Conservation (phyloP, 2,797 vertebrate species). For the Amphiprion clarkii region DNA sequence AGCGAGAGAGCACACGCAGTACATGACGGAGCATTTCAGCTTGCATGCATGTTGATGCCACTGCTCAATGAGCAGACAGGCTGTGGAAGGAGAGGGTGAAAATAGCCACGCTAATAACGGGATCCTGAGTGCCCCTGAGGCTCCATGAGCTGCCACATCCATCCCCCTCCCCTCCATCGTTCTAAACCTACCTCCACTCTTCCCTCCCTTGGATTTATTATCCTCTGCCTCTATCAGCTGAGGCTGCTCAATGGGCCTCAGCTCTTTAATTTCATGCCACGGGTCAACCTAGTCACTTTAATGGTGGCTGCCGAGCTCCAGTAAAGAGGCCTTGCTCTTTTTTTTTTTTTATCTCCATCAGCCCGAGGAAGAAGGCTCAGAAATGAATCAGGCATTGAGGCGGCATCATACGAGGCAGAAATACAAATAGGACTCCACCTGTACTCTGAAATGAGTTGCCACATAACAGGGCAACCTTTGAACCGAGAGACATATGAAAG, state of each 20-base stretch:
- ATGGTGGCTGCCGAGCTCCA: slow-evolving; percentile 55
- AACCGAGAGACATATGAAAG: slow-evolving; percentile 12
- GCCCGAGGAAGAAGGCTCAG: slow-evolving; percentile 2
- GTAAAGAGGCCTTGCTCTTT: slow-evolving; percentile 39
- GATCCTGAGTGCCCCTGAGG: slow-evolving; percentile 72
- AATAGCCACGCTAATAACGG: slow-evolving; percentile 75
- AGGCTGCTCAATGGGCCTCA: slow-evolving; percentile 63
- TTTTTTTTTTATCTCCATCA: slow-evolving; percentile 26
- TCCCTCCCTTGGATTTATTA: slow-evolving; percentile 72
- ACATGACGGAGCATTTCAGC: slow-evolving; percentile 14
- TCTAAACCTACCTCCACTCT: slow-evolving; percentile 34
- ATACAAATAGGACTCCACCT: slow-evolving; percentile 52
- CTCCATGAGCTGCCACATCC: slow-evolving; percentile 58
- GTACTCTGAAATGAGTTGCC: slow-evolving; percentile 36
- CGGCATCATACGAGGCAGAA: slow-evolving; percentile 32
- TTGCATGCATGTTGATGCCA: slow-evolving; percentile 23
- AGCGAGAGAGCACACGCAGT: slow-evolving; percentile 6
- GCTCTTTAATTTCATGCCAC: slow-evolving; percentile 75
- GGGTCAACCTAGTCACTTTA: slow-evolving; percentile 68
- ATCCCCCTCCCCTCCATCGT: slow-evolving; percentile 32
- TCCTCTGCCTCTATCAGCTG: slow-evolving; percentile 64
- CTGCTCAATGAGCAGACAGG: slow-evolving; percentile 47
- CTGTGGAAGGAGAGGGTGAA: slow-evolving; percentile 55
- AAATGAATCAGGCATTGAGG: slow-evolving; percentile 41
- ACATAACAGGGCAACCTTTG: slow-evolving; percentile 26